Evolutionary conservation across 2,113 vertebrate genomes (phyloP).

Genomic region (Corythornis madagascariensis): DNA sequence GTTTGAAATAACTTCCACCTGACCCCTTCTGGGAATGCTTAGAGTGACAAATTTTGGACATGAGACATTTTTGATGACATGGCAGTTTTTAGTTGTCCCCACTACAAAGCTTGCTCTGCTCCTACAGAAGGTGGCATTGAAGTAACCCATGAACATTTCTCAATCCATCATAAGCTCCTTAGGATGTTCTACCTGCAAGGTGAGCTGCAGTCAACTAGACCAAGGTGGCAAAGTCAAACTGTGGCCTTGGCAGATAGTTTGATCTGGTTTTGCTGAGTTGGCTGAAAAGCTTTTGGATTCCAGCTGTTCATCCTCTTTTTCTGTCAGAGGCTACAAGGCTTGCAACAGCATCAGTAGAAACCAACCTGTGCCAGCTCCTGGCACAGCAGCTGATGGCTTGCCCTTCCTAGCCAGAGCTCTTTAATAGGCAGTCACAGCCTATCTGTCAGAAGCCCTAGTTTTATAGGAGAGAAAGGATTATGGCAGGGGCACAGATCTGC

Average conservation of each 20-base stretch:
- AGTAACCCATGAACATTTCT: not conserved
- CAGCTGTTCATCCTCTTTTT: slow-evolving; percentile 8
- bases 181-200: not conserved
- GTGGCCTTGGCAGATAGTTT: not conserved
- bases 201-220: not conserved
- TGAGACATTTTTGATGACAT: not conserved
- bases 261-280: slow-evolving; percentile 24
- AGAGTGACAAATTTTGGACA: slow-evolving; percentile 21
- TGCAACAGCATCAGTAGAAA: not conserved
- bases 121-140: not conserved
- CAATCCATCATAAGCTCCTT: fast-evolving
- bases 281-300: not conserved
- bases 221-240: not conserved
- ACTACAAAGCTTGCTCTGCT: not conserved
- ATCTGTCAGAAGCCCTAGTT: slow-evolving; percentile 2
- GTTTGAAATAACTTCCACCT: slow-evolving; percentile 50
- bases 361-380: slow-evolving; percentile 10
- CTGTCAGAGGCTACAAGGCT: slow-evolving; percentile 24
- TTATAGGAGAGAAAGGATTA: not conserved
- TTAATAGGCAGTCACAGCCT: slow-evolving; percentile 4
- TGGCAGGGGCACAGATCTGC: not conserved
- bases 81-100: not conserved
- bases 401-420: not conserved
- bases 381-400: not conserved
- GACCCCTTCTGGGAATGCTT: slow-evolving; percentile 12